phyloP scores from a whole-genome alignment of 2,888 invertebrate genomes.

The Calliopum simillimum region DNA sequence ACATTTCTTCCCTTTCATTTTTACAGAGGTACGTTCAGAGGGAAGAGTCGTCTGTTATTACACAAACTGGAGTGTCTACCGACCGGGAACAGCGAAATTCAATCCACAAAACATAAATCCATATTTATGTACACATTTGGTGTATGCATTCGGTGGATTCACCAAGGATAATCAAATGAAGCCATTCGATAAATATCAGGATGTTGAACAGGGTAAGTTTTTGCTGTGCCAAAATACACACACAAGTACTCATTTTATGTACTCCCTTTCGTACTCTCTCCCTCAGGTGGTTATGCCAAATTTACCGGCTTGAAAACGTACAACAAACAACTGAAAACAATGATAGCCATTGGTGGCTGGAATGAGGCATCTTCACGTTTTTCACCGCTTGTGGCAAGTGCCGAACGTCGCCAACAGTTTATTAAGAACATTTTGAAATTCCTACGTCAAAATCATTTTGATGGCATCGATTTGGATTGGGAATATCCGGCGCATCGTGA shows the following conservation, averaged over 20 bases:
- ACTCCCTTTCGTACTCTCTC: conserved; percentile 2
- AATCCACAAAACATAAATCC: conserved; percentile 95
- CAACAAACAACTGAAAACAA: conserved; percentile 89
- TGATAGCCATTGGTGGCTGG: conserved; percentile 94
- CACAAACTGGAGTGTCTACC: conserved; percentile 93
- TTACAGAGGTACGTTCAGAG: conserved; percentile 68
- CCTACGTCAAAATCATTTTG: conserved; percentile 90
- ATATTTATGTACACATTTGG: conserved; percentile 91
- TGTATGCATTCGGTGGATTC: conserved; percentile 93
- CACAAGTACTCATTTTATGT: not conserved
- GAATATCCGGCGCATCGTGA: conserved; percentile 69
- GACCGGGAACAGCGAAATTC: conserved; percentile 91
- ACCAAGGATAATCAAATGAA: conserved; percentile 91
- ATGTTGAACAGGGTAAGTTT: conserved; percentile 88
- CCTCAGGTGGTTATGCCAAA: conserved; percentile 89
- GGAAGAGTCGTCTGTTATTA: conserved; percentile 90
- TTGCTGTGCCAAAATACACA: not conserved
- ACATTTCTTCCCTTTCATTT: conserved; percentile 8
- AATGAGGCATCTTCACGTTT: conserved; percentile 90
- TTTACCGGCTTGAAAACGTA: conserved; percentile 93
- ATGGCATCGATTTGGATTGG: conserved; percentile 94
- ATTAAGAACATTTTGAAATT: conserved; percentile 88
- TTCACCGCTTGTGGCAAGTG: conserved; percentile 87
- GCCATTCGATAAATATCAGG: conserved; percentile 95
- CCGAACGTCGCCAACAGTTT: conserved; percentile 82